These are phyloP conservation scores for Chionodraco myersi DNA, from an alignment of 2,113 vertebrate species.

Conservation along the genomic window DNA sequence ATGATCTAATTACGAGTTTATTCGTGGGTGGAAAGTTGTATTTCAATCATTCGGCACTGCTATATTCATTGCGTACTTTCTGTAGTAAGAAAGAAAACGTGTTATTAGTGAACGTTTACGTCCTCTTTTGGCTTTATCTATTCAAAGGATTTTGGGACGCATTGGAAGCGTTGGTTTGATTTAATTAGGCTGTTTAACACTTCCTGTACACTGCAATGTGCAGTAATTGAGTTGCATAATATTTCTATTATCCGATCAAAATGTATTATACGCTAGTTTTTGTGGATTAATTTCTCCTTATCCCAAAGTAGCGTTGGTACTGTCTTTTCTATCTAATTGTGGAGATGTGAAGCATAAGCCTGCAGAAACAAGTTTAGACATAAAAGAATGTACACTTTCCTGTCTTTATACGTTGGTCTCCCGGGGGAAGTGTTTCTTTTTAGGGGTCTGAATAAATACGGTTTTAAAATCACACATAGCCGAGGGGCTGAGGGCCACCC, in stretches of 20 bases:
- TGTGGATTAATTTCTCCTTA: neutral
- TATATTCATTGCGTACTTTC: no score
- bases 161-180: neutral
- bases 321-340: conserved; percentile 9
- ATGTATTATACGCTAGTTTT: neutral
- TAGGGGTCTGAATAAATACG: conserved; percentile 12
- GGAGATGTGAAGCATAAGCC: neutral
- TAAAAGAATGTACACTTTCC: neutral
- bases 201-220: neutral
- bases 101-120: neutral
- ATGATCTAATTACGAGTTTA: neutral
- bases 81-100: neutral
- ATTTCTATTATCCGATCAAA: neutral
- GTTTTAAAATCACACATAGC: conserved; percentile 44
- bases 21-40: neutral
- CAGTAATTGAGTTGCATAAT: neutral
- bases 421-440: neutral
- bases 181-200: neutral
- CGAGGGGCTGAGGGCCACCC: conserved; percentile 66
- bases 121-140: neutral
- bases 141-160: neutral
- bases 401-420: conserved; percentile 1
- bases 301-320: neutral
- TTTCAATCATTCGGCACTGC: neutral
- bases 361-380: neutral